Percentiles rank a stretch among this genome's conserved stretches.
These are phyloP conservation scores for Lanistes nyassanus DNA, from an alignment of 1,140 invertebrate genomes.

Conservation along the genomic window DNA sequence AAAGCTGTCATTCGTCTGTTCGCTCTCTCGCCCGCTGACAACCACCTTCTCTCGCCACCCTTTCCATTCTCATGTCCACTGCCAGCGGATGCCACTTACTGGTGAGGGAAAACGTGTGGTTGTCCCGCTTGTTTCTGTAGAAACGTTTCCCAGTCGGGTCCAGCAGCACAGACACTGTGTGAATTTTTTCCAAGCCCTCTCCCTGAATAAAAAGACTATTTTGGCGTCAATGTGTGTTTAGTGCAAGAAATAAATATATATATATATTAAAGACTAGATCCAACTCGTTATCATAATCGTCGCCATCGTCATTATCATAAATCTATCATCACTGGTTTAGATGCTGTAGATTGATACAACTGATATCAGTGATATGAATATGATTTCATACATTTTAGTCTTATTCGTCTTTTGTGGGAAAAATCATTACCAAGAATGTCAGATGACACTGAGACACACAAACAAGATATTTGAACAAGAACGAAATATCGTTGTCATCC, in stretches of 20 bases:
- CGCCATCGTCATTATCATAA: slow-evolving; percentile 15
- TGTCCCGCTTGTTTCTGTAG: slow-evolving; percentile 20
- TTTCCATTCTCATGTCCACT: not conserved
- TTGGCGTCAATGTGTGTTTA: no score
- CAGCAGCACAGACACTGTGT: slow-evolving; percentile 57
- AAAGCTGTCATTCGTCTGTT: no score
- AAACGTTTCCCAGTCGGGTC: slow-evolving; percentile 58
- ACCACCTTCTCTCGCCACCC: not conserved
- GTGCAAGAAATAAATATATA: not conserved
- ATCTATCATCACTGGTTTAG: slow-evolving; percentile 1
- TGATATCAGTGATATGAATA: no score
- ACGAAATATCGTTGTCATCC: no score
- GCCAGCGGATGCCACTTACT: slow-evolving; percentile 32
- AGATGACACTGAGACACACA: no score
- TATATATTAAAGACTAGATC: not conserved
- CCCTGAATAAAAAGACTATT: slow-evolving; percentile 47
- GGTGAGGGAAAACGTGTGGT: slow-evolving; percentile 34
- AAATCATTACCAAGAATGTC: no score
- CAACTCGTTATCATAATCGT: slow-evolving; percentile 12
- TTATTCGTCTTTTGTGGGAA: no score
- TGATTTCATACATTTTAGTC: no score
- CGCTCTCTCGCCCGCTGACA: not conserved
- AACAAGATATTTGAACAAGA: no score
- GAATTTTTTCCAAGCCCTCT: slow-evolving; percentile 55
- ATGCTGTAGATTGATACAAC: no score